Percentiles rank a stretch among this genome's conserved stretches.
These are phyloP conservation scores for Mechanitis messenoides DNA, from an alignment of 2,888 invertebrate species.

Conservation along the genomic window DNA sequence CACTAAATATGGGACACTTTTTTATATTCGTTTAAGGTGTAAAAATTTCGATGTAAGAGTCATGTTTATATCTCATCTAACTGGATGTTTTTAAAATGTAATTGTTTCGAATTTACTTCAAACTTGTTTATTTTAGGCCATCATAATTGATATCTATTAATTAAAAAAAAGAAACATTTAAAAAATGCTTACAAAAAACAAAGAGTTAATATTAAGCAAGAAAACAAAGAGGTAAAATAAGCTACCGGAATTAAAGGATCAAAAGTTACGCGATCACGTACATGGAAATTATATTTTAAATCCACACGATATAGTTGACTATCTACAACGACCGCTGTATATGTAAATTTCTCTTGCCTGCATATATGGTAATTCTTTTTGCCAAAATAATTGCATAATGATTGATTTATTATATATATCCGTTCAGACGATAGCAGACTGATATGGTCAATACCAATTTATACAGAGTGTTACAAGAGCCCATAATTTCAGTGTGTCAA, in stretches of 20 bases:
- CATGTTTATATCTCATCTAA: slow-evolving; percentile 6
- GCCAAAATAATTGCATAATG: no score
- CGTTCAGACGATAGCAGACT: no score
- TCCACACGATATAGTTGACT: slow-evolving; percentile 54
- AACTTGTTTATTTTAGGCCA: background rate
- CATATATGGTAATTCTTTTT: background rate
- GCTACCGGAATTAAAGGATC: slow-evolving; percentile 37
- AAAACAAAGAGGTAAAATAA: slow-evolving; percentile 9
- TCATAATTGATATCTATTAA: background rate
- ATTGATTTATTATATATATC: no score
- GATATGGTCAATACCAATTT: no score
- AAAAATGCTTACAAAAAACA: background rate
- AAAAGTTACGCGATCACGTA: slow-evolving; percentile 61
- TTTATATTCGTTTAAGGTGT: no score
- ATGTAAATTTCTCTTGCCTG: background rate
- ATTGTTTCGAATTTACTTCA: background rate
- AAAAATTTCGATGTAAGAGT: background rate
- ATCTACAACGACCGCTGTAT: background rate
- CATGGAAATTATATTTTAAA: slow-evolving; percentile 72
- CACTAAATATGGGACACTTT: no score
- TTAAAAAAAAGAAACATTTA: no score
- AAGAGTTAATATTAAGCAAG: background rate
- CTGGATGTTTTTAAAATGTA: slow-evolving; percentile 7
- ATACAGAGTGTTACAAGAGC: no score
- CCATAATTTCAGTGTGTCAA: no score